Evolutionary conservation across 2,888 invertebrate genomes (phyloP), one percentile per base, ranked within the genome.

Genomic region (Temnothorax unifasciatus): DNA sequence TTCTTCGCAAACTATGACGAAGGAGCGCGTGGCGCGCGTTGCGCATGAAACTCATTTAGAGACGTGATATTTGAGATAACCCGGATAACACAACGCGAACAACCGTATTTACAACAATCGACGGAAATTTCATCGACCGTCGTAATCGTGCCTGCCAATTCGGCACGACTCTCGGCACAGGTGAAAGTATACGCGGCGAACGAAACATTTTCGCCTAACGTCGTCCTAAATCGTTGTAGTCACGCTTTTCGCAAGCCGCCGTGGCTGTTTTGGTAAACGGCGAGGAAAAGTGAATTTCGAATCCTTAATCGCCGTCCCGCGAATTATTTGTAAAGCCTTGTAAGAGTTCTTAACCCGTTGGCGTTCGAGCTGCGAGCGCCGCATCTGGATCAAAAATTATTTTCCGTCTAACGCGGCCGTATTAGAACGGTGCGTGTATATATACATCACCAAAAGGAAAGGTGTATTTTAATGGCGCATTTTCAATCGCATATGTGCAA

Each of bases 131-230:
- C 87, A 87, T 85, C 90, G 91, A 63, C 63, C 85, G 52, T 84
- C 87, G 91, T 85, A 90, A 90, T 86, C 89, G 87, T 84, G 71
- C 77, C 90, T 86, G 86, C 87, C 91, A 87, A 90, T 90, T 90
- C 90, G 91, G 88, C 85, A 86, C 83, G 83, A 77, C 85, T 85
- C 88, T 85, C 88, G 81, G 83, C 83, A 54, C 84, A 82, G 88
- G 90, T 90, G 90, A 90, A 90, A 90, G 90, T 90, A 83, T 63
- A 81, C 87, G 87, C 86, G 81, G 87, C 76, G 77, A 81, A 85
- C 75, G 89, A 86, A 90, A 85, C 87, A 90, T 90, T 90, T 89
- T 90, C 86, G 89, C 86, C 86, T 86, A 85, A 87, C 89, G 84
- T 87, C 89, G 84, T 87, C 87, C 86, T 69, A 63, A 89, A 82